Conservation (phyloP, 2,797 vertebrate genomes). For the Pantherophis alleghaniensis region DNA sequence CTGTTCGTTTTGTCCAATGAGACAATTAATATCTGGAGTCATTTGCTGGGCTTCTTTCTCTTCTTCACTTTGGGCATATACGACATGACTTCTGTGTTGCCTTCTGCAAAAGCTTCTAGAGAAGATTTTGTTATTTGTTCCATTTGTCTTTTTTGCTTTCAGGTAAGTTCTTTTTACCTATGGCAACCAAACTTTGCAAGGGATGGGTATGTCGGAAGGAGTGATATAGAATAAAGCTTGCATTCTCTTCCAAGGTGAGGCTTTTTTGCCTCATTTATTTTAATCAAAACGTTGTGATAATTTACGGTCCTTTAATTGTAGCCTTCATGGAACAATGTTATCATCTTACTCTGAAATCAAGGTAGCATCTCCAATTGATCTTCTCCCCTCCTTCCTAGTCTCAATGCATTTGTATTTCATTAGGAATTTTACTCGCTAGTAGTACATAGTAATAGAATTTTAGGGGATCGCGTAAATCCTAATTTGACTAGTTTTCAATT, state of each 20-base stretch:
- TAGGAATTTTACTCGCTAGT: background rate
- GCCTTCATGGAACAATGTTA: background rate
- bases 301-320: background rate
- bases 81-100: constrained; percentile 87
- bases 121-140: constrained; percentile 97
- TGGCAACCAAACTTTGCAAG: too few relatives aligned
- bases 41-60: constrained; percentile 90
- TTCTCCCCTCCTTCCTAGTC: background rate
- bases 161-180: constrained; percentile 73
- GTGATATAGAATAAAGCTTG: background rate
- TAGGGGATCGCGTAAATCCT: background rate
- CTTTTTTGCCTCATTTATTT: background rate
- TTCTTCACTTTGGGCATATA: constrained; percentile 91
- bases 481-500: background rate
- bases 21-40: constrained; percentile 95
- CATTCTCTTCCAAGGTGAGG: background rate
- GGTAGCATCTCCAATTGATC: background rate
- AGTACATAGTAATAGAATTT: background rate
- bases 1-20: constrained; percentile 96
- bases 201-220: background rate
- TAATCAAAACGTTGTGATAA: background rate
- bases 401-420: background rate
- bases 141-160: constrained; percentile 93
- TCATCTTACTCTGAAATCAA: background rate
- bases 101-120: constrained; percentile 82